A percentile compares a stretch with the other conserved stretches of the same genome.
Conservation (phyloP, 2,113 vertebrate genomes). For the Sinocyclocheilus anshuiensis region DNA sequence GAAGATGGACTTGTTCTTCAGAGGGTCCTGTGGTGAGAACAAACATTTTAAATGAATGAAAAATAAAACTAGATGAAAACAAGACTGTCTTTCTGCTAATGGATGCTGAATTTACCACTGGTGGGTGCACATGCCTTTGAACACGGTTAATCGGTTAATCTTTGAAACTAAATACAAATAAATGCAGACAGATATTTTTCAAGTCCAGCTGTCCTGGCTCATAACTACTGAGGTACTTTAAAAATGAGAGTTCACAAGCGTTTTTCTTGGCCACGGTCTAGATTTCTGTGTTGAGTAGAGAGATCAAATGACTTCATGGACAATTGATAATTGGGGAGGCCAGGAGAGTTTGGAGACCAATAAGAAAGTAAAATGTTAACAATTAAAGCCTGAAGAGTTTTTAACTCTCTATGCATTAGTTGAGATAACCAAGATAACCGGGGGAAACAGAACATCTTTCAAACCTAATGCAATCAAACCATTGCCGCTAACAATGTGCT, state of each 20-base stretch:
- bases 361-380: neutral
- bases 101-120: neutral
- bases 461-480: no score
- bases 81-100: neutral
- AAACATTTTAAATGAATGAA: neutral
- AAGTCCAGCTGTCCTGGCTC: neutral
- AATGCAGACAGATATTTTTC: neutral
- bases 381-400: neutral
- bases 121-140: neutral
- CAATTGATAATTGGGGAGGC: neutral
- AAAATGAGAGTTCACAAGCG: neutral
- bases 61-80: neutral
- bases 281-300: neutral
- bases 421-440: no score
- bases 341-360: neutral
- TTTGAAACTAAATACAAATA: neutral
- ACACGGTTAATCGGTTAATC: neutral
- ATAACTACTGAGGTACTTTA: neutral
- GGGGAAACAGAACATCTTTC: neutral
- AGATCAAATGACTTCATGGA: neutral
- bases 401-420: no score
- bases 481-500: no score
- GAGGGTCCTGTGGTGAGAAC: slow-evolving; percentile 73
- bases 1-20: slow-evolving; percentile 87
- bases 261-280: neutral